Percentiles rank a stretch among this genome's conserved stretches.
phyloP scores from a whole-genome alignment of 2,797 vertebrate species.

The Margarornis squamiger region DNA sequence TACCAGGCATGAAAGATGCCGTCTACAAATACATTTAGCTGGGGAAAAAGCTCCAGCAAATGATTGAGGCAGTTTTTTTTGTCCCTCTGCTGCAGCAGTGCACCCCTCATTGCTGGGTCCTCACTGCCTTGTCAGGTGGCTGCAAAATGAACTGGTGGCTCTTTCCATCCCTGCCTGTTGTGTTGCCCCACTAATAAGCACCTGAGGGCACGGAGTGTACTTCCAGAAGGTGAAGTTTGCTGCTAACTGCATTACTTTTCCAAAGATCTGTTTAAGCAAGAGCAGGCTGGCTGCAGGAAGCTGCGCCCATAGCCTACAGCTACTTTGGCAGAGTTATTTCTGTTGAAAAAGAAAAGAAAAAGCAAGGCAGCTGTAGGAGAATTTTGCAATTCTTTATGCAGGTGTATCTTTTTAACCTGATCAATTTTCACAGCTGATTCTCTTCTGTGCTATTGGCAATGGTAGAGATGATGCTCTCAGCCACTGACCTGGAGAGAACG shows the following conservation, averaged over 20 bases:
- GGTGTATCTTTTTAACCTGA: background rate
- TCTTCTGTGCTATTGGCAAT: fast-evolving
- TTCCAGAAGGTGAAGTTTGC: background rate
- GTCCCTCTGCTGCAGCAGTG: background rate
- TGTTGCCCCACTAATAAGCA: constrained; percentile 5
- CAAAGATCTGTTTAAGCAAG: background rate
- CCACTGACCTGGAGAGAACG: background rate
- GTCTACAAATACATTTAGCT: background rate
- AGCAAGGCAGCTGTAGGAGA: background rate
- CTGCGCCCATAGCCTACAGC: background rate
- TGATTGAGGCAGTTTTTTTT: background rate
- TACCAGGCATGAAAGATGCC: background rate
- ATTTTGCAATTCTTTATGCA: background rate
- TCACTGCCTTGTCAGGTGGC: background rate
- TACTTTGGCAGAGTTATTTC: background rate
- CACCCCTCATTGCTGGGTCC: background rate
- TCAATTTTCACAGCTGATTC: background rate
- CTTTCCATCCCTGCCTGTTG: constrained; percentile 6
- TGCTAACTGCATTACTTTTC: constrained; percentile 13
- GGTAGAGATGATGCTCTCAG: background rate
- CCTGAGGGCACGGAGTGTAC: fast-evolving
- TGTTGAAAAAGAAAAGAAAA: background rate
- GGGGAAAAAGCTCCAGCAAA: background rate
- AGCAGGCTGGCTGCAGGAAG: background rate
- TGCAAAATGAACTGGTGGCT: background rate